Percentiles rank a stretch among this genome's conserved stretches.
phyloP scores from a whole-genome alignment of 2,797 vertebrate genomes.

The Pangasius krempfi region DNA sequence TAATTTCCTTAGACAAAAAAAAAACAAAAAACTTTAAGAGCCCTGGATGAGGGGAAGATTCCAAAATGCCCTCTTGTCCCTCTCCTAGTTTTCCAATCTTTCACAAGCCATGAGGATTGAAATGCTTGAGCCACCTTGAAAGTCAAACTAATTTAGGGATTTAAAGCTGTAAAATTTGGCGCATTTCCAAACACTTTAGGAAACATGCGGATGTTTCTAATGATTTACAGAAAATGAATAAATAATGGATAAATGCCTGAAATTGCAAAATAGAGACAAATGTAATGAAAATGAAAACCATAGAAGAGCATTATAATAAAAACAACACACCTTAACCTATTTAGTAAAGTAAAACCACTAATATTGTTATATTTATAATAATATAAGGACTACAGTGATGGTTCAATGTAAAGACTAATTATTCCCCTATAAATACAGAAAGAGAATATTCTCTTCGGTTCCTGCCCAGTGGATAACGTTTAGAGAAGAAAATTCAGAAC shows the following conservation, averaged over 20 bases:
- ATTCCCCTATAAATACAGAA: conserved; percentile 14
- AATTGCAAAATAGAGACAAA: background rate
- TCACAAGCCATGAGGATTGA: background rate
- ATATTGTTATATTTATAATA: conserved; percentile 42
- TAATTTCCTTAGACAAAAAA: conserved; percentile 71
- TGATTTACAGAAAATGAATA: conserved; percentile 5
- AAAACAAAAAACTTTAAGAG: conserved; percentile 67
- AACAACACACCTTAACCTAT: conserved; percentile 25
- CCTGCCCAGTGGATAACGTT: background rate
- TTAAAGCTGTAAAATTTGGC: background rate
- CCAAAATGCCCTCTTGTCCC: conserved; percentile 43
- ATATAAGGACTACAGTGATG: background rate
- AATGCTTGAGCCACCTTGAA: background rate
- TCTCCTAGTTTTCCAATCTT: conserved; percentile 33
- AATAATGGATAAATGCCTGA: background rate
- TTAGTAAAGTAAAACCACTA: conserved; percentile 50
- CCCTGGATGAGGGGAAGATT: conserved; percentile 61
- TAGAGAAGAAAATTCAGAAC: background rate
- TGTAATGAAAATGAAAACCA: conserved; percentile 17
- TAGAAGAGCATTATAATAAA: conserved; percentile 38
- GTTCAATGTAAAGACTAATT: background rate
- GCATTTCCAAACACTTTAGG: conserved; percentile 1
- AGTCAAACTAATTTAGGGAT: background rate
- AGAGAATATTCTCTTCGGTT: conserved; percentile 8
- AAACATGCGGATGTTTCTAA: background rate